Base-by-base conservation (phyloP, 1,140 invertebrate species). In the Drosophila micromelanica region DNA sequence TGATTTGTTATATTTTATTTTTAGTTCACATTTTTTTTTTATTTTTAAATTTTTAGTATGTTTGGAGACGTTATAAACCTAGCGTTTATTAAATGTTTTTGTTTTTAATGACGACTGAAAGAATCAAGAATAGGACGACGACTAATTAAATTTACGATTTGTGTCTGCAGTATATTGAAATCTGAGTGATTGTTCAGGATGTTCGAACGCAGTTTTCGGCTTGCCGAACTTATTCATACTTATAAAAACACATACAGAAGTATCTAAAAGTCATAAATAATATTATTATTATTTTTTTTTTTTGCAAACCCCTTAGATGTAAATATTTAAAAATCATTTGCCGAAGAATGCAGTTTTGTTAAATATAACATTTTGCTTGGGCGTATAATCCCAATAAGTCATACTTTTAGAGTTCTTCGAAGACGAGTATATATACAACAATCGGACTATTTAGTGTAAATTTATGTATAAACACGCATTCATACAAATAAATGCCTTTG, bases 391-490 rank as follows among this genome's bases (percentile, higher is more conserved):
- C 20, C 17, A 17, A 27, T 27, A 30, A 56, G 43, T 49, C 35
- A 71, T 71, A 42, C 11, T 27, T 56, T 71, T 64, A 71, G 52
- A 46, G 43, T 37, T 57, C 32, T 57, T 27, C 40, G 55, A 23
- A 38, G 37, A 17, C 42, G 59, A n/a, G 13, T 54, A 23, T 55
- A 40, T 40, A 23, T 61, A 35, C 20, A 63, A 35, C 0, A 54
- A 67, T 62, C 45, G 46, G 51, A 48, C 35, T 37, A 35, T 51
- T 56, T 51, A 65, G 61, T 67, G 32, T 72, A 52, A 40, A 55
- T 37, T 54, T 65, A 67, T 68, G 32, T 40, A 46, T 73, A 56
- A 82, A 71, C 64, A 73, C 63, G 82, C 71, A 75, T 85, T 85
- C 70, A 85, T 69, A 71, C 74, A 51, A 43, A 63, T 65, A 30